phyloP scores from a whole-genome alignment of 2,888 invertebrate species.

The Drosophila peninsularis region DNA sequence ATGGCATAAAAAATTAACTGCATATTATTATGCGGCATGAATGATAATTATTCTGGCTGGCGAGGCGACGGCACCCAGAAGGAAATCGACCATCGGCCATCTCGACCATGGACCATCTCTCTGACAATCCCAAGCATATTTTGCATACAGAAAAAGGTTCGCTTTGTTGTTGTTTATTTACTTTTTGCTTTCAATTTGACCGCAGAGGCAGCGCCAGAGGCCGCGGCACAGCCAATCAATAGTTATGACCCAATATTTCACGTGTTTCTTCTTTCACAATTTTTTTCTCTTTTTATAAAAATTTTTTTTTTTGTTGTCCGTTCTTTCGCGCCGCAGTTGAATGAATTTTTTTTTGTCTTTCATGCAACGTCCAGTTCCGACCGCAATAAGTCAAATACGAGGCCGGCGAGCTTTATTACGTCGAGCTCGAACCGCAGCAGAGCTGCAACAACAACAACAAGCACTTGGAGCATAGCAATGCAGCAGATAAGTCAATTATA shows the following conservation, averaged over 20 bases:
- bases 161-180: constrained; percentile 19
- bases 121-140: constrained; percentile 22
- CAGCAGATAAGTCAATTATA: constrained; percentile 76
- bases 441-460: constrained; percentile 28
- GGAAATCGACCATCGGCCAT: constrained; percentile 7
- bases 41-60: constrained; percentile 35
- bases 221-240: constrained; percentile 62
- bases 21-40: constrained; percentile 34
- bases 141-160: constrained; percentile 36
- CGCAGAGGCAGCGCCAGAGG: constrained; percentile 43
- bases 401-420: constrained; percentile 76
- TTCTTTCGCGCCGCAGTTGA: constrained; percentile 58
- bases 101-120: constrained; percentile 4
- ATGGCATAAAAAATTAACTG: constrained; percentile 40
- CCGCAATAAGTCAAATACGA: constrained; percentile 78
- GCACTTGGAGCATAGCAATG: constrained; percentile 43
- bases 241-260: constrained; percentile 75
- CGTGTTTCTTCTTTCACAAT: constrained; percentile 53
- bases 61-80: constrained; percentile 12
- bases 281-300: constrained; percentile 29
- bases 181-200: constrained; percentile 62
- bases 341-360: constrained; percentile 49
- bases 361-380: constrained; percentile 53
- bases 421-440: constrained; percentile 57
- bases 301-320: constrained; percentile 35